Evolutionary conservation across 2,113 vertebrate genomes (phyloP), one percentile per base, ranked within the genome.

Genomic region (Colaptes auratus): DNA sequence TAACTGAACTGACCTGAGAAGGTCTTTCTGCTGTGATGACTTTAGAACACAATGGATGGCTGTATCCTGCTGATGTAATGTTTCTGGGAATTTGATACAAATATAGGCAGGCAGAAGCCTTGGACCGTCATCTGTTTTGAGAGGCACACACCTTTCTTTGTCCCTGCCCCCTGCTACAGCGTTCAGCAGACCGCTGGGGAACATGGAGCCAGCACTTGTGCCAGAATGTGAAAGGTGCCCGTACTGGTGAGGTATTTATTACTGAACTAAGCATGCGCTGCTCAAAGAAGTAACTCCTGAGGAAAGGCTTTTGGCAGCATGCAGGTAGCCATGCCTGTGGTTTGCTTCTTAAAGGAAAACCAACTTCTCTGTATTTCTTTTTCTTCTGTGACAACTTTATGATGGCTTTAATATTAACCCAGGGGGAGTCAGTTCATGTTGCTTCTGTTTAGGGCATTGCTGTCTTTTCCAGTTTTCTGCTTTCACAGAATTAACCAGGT

Each of bases 211-310:
- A 35, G 55, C 0, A 0, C 31, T 70, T 17, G 21, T 50, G 60
- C 15, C 65, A 42, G 42, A 28, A 28, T 0, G 0, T 5, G 24
- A 55, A 64, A 70, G 33, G 19, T 87, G 44, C 7, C 74, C 10
- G 4, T 0, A 0, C 8, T 82, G 39, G 74, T 33, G 44, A 44
- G 0, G 0, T 13, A 9, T 18, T 65, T 64, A 23, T 8, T 7
- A 8, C 44, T 17, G 19, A 88, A 30, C 20, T 27, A 44, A 82
- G 35, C 10, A 21, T 10, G 17, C 4, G 2, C 20, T 73, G 7
- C 36, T 78, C 9, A 6, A 64, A 48, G 59, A 77, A 73, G 39
- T 58, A 33, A 53, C 15, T 80, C 23, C 35, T 10, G 8, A 44
- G 48, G 42, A 79, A 53, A 69, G 9, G n/a, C 17, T 53, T 58